These are phyloP conservation scores for Parnassius glacialis DNA, from an alignment of 2,888 invertebrate genomes.

Conservation along the genomic window DNA sequence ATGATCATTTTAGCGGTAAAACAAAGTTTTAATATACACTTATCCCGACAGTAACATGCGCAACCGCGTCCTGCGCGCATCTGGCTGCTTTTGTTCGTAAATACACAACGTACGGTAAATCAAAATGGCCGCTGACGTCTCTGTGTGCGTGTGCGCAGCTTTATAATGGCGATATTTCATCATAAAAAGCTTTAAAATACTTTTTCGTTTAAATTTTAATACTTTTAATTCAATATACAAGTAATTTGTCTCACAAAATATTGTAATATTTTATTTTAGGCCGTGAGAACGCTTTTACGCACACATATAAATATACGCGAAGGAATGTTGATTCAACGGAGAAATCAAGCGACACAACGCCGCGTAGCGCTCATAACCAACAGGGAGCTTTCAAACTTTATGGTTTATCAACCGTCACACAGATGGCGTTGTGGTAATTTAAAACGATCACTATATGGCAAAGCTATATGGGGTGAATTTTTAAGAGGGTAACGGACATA, in stretches of 20 bases:
- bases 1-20: slow-evolving; percentile 79
- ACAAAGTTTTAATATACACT: slow-evolving; percentile 64
- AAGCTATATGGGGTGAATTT: slow-evolving; percentile 52
- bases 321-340: slow-evolving; percentile 81
- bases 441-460: slow-evolving; percentile 36
- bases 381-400: slow-evolving; percentile 66
- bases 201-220: slow-evolving; percentile 31
- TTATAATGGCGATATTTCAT: slow-evolving; percentile 44
- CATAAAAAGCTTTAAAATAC: slow-evolving; percentile 36
- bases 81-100: slow-evolving; percentile 80
- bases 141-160: slow-evolving; percentile 71
- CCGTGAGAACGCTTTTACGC: slow-evolving; percentile 69
- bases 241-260: slow-evolving; percentile 21
- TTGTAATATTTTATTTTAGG: slow-evolving; percentile 39
- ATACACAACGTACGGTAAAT: slow-evolving; percentile 78
- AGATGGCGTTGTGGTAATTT: slow-evolving; percentile 59
- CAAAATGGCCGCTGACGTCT: slow-evolving; percentile 74
- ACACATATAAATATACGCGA: slow-evolving; percentile 71
- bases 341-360: slow-evolving; percentile 75
- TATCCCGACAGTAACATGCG: slow-evolving; percentile 72
- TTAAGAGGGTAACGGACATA: slow-evolving; percentile 26
- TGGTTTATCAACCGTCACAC: slow-evolving; percentile 45
- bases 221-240: slow-evolving; percentile 24
- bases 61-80: slow-evolving; percentile 79
- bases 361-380: slow-evolving; percentile 60